Base-by-base conservation (phyloP, 2,113 vertebrate species). In the Odontophorus gujanensis region DNA sequence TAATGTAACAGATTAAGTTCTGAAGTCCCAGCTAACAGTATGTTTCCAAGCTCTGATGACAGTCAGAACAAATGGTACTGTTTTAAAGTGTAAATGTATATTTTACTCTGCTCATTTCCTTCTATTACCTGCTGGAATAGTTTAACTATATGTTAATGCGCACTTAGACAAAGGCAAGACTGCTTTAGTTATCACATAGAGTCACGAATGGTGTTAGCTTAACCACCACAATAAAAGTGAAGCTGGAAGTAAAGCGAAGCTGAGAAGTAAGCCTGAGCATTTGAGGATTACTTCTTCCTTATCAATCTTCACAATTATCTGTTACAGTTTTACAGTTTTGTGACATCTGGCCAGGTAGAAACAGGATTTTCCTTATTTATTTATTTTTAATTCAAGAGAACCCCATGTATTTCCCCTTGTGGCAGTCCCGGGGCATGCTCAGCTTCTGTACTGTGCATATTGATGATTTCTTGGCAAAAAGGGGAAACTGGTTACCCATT, bases 1-100 rank as follows among this genome's bases (percentile, higher is more conserved):
- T 63, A n/a, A 36, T 65, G 32, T 80, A 76, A 68, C 58, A 63
- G 55, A 22, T 91, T 5, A 24, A 0, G 4, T 28, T 94, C 74
- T 74, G 17, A 65, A 82, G 67, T 51, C 55, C 11, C 11, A 28
- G 8, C 55, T 82, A 28, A 36, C 2, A 19, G 36, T 10, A 32
- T 1, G 9, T 71, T 85, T 61, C 82, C 80, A 42, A 83, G 75
- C 90, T 62, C 55, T 62, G 62, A 76, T 63, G 76, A 81, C 85
- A 93, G 51, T 72, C 48, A 66, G 77, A 81, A 82, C 78, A 82
- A 85, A 96, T 65, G 73, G 74, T 50, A 8, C 32, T 95, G 87
- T 22, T 85, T 91, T 76, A 62, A 80, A 85, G 79, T 77, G 73
- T 53, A 55, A 55, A 66, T 66, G 7, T 26, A 0, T 79, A 24